A percentile compares a stretch with the other conserved stretches of the same genome.
phyloP scores from a whole-genome alignment of 1,140 invertebrate species.

The Nasonia longicornis region DNA sequence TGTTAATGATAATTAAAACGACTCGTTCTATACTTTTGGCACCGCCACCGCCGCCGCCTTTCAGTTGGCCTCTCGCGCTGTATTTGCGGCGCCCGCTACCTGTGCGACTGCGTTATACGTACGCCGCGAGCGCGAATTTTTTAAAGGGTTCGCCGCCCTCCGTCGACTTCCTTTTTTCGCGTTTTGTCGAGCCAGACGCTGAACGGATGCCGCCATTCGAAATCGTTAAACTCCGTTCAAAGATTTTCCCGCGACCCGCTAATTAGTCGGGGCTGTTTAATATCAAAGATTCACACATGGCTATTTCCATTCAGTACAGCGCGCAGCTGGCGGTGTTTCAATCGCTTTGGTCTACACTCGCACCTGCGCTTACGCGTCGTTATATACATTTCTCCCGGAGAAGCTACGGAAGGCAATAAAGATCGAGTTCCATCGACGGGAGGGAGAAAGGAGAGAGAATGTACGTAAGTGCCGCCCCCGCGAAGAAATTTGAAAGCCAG shows the following conservation, averaged over 20 bases:
- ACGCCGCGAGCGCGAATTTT: slow-evolving; percentile 12
- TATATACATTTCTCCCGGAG: background rate
- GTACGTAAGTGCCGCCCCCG: background rate
- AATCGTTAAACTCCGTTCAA: slow-evolving; percentile 2
- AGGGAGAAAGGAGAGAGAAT: background rate
- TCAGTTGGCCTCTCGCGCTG: background rate
- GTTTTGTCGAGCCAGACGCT: background rate
- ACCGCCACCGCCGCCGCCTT: slow-evolving; percentile 22
- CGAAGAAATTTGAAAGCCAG: slow-evolving; percentile 49
- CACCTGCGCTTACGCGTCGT: background rate
- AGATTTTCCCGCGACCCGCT: background rate
- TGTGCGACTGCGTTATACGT: background rate
- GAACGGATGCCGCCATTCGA: background rate
- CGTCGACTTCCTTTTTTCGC: background rate
- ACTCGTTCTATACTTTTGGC: slow-evolving; percentile 62
- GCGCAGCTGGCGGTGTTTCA: background rate
- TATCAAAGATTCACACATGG: background rate
- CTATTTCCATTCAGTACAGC: background rate
- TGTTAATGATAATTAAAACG: slow-evolving; percentile 70
- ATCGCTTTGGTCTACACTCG: background rate
- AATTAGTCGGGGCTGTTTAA: background rate
- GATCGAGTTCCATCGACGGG: background rate
- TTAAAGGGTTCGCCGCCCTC: background rate
- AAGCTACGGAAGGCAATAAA: background rate
- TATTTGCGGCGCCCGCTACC: background rate